Percentiles rank a stretch among this genome's conserved stretches.
phyloP scores from a whole-genome alignment of 2,797 vertebrate genomes.

The Spea hammondii region DNA sequence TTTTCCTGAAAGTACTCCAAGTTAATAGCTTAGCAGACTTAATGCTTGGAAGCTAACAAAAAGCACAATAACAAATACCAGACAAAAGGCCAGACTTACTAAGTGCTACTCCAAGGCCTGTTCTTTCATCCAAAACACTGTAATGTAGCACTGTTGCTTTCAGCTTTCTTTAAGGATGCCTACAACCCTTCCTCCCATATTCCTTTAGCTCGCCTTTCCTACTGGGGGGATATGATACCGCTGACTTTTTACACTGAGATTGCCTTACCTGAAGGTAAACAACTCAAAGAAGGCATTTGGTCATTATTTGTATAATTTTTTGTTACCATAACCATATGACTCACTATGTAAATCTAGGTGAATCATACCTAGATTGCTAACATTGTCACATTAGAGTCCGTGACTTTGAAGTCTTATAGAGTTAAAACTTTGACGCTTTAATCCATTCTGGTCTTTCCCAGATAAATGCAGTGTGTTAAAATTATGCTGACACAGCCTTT shows the following conservation, averaged over 20 bases:
- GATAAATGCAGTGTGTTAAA: neutral
- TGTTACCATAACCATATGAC: neutral
- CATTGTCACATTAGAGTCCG: neutral
- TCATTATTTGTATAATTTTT: neutral
- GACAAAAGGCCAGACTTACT: neutral
- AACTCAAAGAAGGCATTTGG: neutral
- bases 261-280: too few relatives aligned
- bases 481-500: constrained; percentile 40
- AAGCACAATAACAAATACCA: neutral
- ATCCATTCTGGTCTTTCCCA: neutral
- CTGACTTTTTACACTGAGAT: too few relatives aligned
- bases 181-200: too few relatives aligned
- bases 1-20: neutral
- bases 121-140: neutral
- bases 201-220: too few relatives aligned
- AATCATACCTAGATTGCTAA: neutral
- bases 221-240: too few relatives aligned
- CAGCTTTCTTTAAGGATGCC: too few relatives aligned
- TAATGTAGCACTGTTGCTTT: too few relatives aligned
- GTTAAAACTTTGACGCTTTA: neutral
- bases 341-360: neutral
- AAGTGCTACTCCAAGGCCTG: neutral
- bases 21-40: neutral
- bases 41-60: neutral
- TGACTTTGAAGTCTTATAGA: neutral